Conservation (phyloP, 1,140 invertebrate genomes). For the Saxidomus purpurata region DNA sequence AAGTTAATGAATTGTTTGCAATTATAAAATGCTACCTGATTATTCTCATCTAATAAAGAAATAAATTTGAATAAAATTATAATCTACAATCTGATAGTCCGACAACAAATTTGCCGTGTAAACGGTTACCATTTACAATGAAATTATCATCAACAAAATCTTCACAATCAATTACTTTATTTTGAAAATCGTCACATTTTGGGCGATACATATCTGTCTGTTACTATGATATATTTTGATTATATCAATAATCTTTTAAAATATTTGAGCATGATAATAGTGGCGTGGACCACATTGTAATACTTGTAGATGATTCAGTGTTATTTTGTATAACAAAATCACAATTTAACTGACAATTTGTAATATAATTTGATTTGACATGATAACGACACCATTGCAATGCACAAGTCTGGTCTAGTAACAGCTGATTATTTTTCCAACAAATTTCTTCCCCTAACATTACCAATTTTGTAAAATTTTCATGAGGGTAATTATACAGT, state of each 20-base stretch:
- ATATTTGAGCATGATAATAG: not conserved
- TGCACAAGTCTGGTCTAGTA: too few relatives aligned
- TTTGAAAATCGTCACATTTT: conserved; percentile 54
- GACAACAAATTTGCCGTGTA: conserved; percentile 55
- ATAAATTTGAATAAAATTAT: conserved; percentile 1
- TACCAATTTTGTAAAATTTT: too few relatives aligned
- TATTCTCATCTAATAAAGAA: not conserved
- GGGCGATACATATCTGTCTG: not conserved
- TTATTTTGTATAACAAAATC: conserved; percentile 3
- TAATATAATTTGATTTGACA: not conserved
- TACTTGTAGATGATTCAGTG: not conserved
- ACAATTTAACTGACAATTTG: conserved; percentile 12
- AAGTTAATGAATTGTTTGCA: too few relatives aligned
- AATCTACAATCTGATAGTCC: conserved; percentile 24
- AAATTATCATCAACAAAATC: conserved; percentile 30
- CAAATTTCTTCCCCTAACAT: too few relatives aligned
- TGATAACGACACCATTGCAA: not conserved
- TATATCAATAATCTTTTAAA: not conserved
- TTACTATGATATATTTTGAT: conserved; percentile 34
- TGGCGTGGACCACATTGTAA: not conserved
- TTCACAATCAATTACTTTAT: conserved; percentile 55
- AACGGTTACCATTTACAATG: conserved; percentile 45
- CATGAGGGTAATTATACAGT: too few relatives aligned
- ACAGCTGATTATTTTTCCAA: too few relatives aligned
- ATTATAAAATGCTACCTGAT: too few relatives aligned